phyloP scores from a whole-genome alignment of 1,140 invertebrate species.

The Drosophila sproati region DNA sequence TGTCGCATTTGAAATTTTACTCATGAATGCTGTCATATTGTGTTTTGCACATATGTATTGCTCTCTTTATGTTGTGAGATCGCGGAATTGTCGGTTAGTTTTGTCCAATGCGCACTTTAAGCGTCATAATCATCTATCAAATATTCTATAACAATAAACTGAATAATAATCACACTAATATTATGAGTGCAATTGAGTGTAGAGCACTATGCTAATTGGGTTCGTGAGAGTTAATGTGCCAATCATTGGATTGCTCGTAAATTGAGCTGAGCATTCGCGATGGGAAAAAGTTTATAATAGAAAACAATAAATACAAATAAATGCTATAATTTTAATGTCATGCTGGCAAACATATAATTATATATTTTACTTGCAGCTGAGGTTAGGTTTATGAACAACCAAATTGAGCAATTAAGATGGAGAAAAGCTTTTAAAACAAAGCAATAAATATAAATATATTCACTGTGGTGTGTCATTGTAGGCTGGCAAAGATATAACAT shows the following conservation, averaged over 20 bases:
- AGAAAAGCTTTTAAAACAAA: too few species aligned
- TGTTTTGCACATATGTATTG: constrained; percentile 3
- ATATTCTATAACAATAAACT: constrained; percentile 15
- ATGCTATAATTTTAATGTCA: background rate
- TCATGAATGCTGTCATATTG: constrained; percentile 9
- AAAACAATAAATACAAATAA: constrained; percentile 26
- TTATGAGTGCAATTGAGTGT: constrained; percentile 26
- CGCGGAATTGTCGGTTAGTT: constrained; percentile 9
- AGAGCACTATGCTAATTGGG: constrained; percentile 30
- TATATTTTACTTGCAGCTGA: background rate
- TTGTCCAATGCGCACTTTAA: constrained; percentile 38
- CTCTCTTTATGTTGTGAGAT: background rate
- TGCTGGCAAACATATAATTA: background rate
- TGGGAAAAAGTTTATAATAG: constrained; percentile 15
- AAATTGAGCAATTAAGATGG: background rate
- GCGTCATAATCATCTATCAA: constrained; percentile 24
- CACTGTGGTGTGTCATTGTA: too few species aligned
- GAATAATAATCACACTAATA: constrained; percentile 16
- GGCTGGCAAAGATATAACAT: too few species aligned
- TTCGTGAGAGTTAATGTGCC: constrained; percentile 34
- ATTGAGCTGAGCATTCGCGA: constrained; percentile 43
- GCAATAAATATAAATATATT: too few species aligned
- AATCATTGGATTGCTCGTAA: constrained; percentile 21
- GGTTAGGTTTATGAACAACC: background rate
- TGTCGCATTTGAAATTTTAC: background rate